Conservation (phyloP, 1,140 invertebrate genomes). For the Acyrthosiphon pisum region DNA sequence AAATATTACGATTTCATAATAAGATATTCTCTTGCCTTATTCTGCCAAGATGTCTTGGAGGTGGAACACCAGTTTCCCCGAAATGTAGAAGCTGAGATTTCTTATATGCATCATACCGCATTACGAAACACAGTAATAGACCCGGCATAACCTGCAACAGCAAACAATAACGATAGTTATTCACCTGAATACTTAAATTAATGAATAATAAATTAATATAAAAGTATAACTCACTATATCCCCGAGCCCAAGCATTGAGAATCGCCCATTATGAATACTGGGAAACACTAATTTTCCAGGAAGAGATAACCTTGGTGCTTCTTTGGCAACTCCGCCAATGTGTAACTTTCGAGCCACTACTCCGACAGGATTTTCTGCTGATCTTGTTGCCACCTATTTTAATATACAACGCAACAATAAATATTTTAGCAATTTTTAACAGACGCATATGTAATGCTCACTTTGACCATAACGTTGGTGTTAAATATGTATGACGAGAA, state of each 20-base stretch:
- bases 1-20: not conserved
- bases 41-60: conserved; percentile 73
- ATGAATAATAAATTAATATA: not conserved
- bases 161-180: not conserved
- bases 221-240: conserved; percentile 79
- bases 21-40: conserved; percentile 66
- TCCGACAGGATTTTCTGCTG: conserved; percentile 95
- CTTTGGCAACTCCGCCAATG: conserved; percentile 82
- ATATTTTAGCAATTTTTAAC: not conserved
- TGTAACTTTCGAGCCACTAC: conserved; percentile 91
- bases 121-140: conserved; percentile 91
- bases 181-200: not conserved
- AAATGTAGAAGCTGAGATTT: conserved; percentile 79
- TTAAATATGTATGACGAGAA: conserved; percentile 98
- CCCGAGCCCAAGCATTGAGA: conserved; percentile 95
- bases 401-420: not conserved
- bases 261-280: conserved; percentile 95
- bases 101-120: conserved; percentile 96
- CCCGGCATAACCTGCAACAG: conserved; percentile 88
- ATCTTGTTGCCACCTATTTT: conserved; percentile 79
- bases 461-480: conserved; percentile 98
- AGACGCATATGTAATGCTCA: conserved; percentile 62
- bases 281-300: conserved; percentile 97
- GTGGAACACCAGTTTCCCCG: conserved; percentile 79
- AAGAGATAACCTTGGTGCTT: conserved; percentile 92